These are phyloP conservation scores for Drosophila longiperda DNA, from an alignment of 2,888 invertebrate genomes.

Conservation along the genomic window DNA sequence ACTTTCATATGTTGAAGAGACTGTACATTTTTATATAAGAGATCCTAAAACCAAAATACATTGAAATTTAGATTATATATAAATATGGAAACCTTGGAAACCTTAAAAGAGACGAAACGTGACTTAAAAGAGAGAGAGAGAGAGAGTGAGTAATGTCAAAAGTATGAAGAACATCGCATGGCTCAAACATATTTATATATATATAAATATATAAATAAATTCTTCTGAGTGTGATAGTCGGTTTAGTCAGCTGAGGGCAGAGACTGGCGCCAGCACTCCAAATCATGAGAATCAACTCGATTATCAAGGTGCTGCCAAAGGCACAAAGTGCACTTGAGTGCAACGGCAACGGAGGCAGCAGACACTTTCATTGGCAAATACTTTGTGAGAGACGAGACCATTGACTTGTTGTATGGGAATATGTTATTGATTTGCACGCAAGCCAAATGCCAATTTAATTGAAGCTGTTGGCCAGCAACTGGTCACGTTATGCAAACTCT, in stretches of 20 bases:
- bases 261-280: constrained; percentile 36
- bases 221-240: not conserved
- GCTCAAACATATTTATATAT: not conserved
- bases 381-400: constrained; percentile 16
- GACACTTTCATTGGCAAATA: constrained; percentile 33
- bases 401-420: constrained; percentile 25
- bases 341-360: not conserved
- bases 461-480: constrained; percentile 17
- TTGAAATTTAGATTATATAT: not conserved
- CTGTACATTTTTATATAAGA: not conserved
- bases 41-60: not conserved
- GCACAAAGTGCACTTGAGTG: constrained; percentile 28
- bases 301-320: constrained; percentile 31
- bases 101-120: not conserved
- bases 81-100: not conserved
- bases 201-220: not conserved
- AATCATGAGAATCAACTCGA: constrained; percentile 25
- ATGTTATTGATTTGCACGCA: constrained; percentile 50
- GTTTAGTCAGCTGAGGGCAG: constrained; percentile 24
- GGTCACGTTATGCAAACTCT: constrained; percentile 46
- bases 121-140: not conserved
- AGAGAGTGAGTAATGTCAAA: not conserved
- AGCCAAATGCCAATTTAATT: constrained; percentile 37
- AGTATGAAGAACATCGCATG: not conserved
- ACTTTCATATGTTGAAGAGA: not conserved